Base-by-base conservation (phyloP, 2,113 vertebrate genomes). In the Thunnus maccoyii region DNA sequence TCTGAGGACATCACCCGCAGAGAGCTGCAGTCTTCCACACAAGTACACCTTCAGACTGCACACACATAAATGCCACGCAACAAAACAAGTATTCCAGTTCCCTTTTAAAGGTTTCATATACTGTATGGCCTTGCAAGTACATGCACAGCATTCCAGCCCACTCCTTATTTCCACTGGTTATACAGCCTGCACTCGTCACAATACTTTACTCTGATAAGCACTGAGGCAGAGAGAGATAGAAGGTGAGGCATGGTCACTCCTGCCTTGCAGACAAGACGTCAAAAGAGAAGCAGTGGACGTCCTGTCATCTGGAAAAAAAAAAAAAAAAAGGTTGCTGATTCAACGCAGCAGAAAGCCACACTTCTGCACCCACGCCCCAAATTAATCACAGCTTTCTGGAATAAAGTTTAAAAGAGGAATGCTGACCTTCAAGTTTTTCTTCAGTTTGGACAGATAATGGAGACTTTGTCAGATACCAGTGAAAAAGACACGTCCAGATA, bases 191-290 rank as follows among this genome's bases (percentile, higher is more conserved):
- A 7, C 27, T 61, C 56, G 7, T 57, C 63, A 30, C 50, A 60
- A 20, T 12, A 16, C 14, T 22, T 58, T 18, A 50, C 36, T 36
- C 30, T 36, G 63, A 36, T 54, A 44, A 81, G 55, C 32, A 4
- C 47, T 8, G 27, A 73, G 62, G 18, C 72, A 27, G 18, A 54
- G 50, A 58, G 27, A n/a, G 64, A 75, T 0, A 2, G n/a, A 64
- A 25, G 17, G 27, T 22, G 41, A 70, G 76, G 12, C 52, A 20
- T 11, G 62, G 71, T 75, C 51, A 67, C 55, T 72, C 55, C 57
- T 46, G 67, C 41, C 83, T 48, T 8, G 27, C n/a, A 46, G 14
- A 56, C 60, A 15, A 50, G 41, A 18, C 1, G 8, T 60, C 66
- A 44, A 57, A 30, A 52, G 51, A 72, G n/a, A 66, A 36, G 18